Evolutionary conservation across 1,140 invertebrate species (phyloP).

Genomic region (Zaprionus ghesquierei): DNA sequence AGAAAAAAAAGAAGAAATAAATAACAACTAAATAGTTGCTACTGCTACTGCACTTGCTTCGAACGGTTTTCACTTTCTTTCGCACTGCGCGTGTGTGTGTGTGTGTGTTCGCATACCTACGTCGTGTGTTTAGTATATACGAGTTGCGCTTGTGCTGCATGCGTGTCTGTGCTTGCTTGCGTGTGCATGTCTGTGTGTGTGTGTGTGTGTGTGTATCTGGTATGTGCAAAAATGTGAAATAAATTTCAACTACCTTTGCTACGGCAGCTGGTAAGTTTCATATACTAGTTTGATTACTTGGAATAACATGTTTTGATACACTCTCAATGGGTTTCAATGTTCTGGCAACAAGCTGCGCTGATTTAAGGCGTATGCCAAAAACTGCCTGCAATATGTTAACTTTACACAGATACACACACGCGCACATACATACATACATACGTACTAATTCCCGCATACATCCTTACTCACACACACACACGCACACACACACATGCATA

Average conservation of each 20-base stretch:
- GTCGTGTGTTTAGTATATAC: not conserved
- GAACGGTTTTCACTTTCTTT: slow-evolving; percentile 25
- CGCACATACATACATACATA: slow-evolving; percentile 15
- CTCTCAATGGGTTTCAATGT: slow-evolving; percentile 10
- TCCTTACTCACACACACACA: slow-evolving; percentile 16
- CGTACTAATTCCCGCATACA: not conserved
- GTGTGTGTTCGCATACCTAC: slow-evolving; percentile 23
- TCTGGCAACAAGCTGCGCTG: not conserved
- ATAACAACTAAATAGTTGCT: slow-evolving; percentile 62
- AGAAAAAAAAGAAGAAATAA: slow-evolving; percentile 20
- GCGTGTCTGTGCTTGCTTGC: slow-evolving; percentile 14
- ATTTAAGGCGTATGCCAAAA: slow-evolving; percentile 10
- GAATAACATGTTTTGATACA: slow-evolving; percentile 7
- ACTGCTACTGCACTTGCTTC: not conserved
- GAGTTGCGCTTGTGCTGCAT: not conserved
- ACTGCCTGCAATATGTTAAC: slow-evolving; percentile 43
- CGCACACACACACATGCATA: not conserved
- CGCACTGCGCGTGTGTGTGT: slow-evolving; percentile 2
- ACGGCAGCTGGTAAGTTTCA: slow-evolving; percentile 35
- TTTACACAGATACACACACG: slow-evolving; percentile 17
- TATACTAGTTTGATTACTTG: not conserved
- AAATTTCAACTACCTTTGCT: slow-evolving; percentile 22
- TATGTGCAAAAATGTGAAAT: slow-evolving; percentile 29
- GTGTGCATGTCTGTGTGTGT: slow-evolving; percentile 24
- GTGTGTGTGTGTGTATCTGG: slow-evolving; percentile 17